Evolutionary conservation across 2,888 invertebrate species (phyloP).

Genomic region (Leptinotarsa tumamoca): DNA sequence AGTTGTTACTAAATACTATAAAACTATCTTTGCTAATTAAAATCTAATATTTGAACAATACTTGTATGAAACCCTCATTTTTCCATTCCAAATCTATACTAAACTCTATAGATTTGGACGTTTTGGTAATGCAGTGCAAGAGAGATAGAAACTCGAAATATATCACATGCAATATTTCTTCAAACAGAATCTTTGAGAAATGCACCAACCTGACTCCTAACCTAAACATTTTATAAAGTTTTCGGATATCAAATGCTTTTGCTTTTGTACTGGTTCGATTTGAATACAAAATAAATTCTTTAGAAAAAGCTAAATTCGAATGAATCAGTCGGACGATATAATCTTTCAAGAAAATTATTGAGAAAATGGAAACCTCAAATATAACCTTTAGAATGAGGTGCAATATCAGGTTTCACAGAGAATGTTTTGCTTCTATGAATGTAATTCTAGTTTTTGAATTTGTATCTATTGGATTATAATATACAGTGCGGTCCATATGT

Average conservation of each 20-base stretch:
- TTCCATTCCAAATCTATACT: background rate
- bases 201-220: no score
- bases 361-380: no score
- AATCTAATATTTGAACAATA: constrained; percentile 7
- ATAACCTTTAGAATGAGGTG: no score
- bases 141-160: background rate
- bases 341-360: no score
- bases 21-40: background rate
- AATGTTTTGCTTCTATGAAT: no score
- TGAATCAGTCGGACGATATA: background rate
- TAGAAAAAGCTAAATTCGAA: background rate
- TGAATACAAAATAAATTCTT: background rate
- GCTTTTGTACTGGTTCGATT: background rate
- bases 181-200: no score
- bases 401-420: no score
- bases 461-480: no score
- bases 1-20: background rate
- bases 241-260: background rate
- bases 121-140: background rate
- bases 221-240: background rate
- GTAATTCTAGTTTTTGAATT: no score
- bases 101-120: background rate
- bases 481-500: no score
- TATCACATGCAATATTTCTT: no score
- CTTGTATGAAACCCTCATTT: background rate